Evolutionary conservation across 2,888 invertebrate genomes (phyloP).

Genomic region (Phengaris arion): DNA sequence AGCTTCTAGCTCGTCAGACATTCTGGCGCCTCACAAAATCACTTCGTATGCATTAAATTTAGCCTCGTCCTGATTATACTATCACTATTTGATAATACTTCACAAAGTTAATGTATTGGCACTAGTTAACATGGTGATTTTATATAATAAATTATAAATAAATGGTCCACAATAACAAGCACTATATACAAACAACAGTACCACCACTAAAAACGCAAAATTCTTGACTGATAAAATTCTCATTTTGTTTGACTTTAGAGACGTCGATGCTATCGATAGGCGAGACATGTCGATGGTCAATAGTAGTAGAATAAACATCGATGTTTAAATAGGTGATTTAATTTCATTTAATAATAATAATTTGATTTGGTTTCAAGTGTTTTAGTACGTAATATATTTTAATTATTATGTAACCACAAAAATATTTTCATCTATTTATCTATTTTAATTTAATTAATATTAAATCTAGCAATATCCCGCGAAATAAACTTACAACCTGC

Average conservation of each 20-base stretch:
- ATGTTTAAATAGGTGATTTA: too few species aligned
- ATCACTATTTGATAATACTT: neutral
- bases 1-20: slow-evolving; percentile 76
- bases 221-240: slow-evolving; percentile 34
- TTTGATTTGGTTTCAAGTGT: too few species aligned
- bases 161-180: slow-evolving; percentile 24
- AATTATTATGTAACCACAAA: too few species aligned
- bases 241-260: slow-evolving; percentile 19
- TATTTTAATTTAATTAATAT: too few species aligned
- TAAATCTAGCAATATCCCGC: too few species aligned
- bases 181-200: slow-evolving; percentile 4
- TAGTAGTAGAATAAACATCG: neutral
- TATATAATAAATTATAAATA: neutral
- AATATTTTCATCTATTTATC: too few species aligned
- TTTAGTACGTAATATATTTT: too few species aligned
- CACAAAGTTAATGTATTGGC: neutral
- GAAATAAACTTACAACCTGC: too few species aligned
- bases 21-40: slow-evolving; percentile 62
- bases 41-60: slow-evolving; percentile 30
- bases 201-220: slow-evolving; percentile 24
- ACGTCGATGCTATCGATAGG: slow-evolving; percentile 8
- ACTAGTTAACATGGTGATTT: neutral
- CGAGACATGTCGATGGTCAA: slow-evolving; percentile 1
- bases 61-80: neutral
- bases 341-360: too few species aligned